phyloP scores from a whole-genome alignment of 2,888 invertebrate species.

The Hoplodrina blanda region DNA sequence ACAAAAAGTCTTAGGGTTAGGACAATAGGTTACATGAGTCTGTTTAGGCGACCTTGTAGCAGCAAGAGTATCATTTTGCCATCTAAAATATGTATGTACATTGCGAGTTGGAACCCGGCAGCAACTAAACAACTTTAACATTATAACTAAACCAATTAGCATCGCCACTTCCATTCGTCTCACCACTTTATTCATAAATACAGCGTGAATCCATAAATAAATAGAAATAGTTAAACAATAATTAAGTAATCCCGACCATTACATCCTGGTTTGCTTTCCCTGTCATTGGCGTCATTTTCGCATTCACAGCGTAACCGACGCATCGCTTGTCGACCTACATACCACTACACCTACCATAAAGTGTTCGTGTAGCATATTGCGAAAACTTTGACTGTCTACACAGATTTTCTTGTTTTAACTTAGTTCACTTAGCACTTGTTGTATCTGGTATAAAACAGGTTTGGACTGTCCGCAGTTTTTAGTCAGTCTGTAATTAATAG shows the following conservation, averaged over 20 bases:
- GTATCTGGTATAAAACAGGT: slow-evolving; percentile 22
- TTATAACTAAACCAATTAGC: slow-evolving; percentile 41
- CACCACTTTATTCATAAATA: slow-evolving; percentile 36
- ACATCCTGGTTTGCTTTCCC: slow-evolving; percentile 69
- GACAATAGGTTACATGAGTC: background rate
- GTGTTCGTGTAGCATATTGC: slow-evolving; percentile 57
- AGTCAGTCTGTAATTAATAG: slow-evolving; percentile 7
- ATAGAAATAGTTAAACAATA: slow-evolving; percentile 50
- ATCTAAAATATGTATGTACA: background rate
- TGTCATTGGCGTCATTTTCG: slow-evolving; percentile 66
- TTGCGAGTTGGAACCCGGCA: slow-evolving; percentile 12
- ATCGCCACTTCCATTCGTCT: slow-evolving; percentile 42
- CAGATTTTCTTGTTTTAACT: slow-evolving; percentile 45
- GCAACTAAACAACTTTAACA: slow-evolving; percentile 26
- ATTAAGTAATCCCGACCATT: slow-evolving; percentile 58
- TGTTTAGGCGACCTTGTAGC: background rate
- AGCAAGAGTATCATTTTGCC: background rate
- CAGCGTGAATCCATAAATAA: slow-evolving; percentile 42
- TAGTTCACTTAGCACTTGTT: slow-evolving; percentile 42
- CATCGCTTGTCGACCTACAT: slow-evolving; percentile 66
- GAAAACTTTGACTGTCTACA: slow-evolving; percentile 54
- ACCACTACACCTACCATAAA: slow-evolving; percentile 64
- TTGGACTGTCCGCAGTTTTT: slow-evolving; percentile 1
- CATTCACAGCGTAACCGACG: slow-evolving; percentile 64
- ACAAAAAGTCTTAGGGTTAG: background rate